Base-by-base conservation (phyloP, 2,113 vertebrate species). In the Pteruthius melanotis region DNA sequence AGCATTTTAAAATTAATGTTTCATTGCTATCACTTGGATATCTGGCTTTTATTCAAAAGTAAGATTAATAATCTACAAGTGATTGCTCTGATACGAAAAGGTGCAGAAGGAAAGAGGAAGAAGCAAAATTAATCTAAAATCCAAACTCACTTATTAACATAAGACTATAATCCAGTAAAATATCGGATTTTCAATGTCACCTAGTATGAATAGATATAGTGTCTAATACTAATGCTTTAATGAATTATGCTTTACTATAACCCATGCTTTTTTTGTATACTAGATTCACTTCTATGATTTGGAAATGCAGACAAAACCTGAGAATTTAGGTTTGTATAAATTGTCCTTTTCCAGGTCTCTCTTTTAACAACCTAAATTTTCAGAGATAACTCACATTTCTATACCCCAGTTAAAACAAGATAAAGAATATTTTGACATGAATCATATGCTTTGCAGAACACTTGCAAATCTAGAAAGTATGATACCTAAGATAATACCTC, bases 1-100 rank as follows among this genome's bases (percentile, higher is more conserved):
- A 86, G 45, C 53, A 77, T 95, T 92, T 90, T 82, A 82, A 92
- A 85, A 95, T 76, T 85, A 91, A 87, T 84, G 35, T 85, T 92
- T 72, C 52, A 70, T 66, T 50, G 22, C 53, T 59, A 26, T 47
- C 49, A 59, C 71, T 85, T 76, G 65, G 30, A 68, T 79, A 85
- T 30, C 40, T 79, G 57, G n/a, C 71, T 90, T 79, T 83, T 90
- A 83, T 88, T 93, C 79, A 90, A 90, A 92, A 33, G 33, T 42
- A 88, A 83, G 92, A 88, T 89, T 93, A 95, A 79, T 75, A 57
- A 65, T 45, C 49, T 83, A 30, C 50, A 61, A 93, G 45, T 82
- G 70, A 57, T 77, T 85, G 28, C 54, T 77, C 71, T 90, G 44
- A 66, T 89, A 89, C 71, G 68, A 92, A 91, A 76, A 92, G 53